Conservation (phyloP, 2,113 vertebrate genomes). For the Oenanthe melanoleuca region DNA sequence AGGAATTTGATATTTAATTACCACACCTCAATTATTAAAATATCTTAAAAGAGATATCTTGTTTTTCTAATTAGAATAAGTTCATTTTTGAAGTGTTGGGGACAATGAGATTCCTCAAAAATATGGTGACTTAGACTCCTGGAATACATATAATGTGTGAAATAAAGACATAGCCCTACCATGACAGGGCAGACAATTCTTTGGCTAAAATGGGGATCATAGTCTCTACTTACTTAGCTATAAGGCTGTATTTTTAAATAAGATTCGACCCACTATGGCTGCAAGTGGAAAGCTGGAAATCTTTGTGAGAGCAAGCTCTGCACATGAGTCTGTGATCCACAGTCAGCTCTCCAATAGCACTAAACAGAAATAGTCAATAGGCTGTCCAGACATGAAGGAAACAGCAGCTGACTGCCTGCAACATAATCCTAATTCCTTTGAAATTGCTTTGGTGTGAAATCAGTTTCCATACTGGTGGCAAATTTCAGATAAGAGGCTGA, state of each 20-base stretch:
- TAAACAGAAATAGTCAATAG: not conserved
- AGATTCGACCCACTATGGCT: not conserved
- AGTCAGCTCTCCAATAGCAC: not conserved
- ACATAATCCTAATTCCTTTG: not conserved
- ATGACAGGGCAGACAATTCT: not conserved
- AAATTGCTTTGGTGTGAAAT: not conserved
- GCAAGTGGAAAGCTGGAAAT: not conserved
- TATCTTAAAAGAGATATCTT: not conserved
- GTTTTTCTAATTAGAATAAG: not conserved
- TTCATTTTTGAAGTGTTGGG: not conserved
- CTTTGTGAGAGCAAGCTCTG: not conserved
- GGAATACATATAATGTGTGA: not conserved
- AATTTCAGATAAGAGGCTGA: not conserved
- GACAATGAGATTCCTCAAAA: not conserved
- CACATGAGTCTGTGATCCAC: fast-evolving
- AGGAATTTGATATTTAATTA: not conserved
- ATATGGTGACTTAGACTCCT: not conserved
- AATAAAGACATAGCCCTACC: not conserved
- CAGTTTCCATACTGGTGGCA: not conserved
- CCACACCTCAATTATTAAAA: not conserved
- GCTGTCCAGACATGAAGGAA: not conserved
- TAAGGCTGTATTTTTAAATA: not conserved
- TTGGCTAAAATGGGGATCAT: not conserved
- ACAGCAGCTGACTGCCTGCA: not conserved
- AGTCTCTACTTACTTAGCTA: not conserved